Base-by-base conservation (phyloP, 2,888 invertebrate genomes). In the Choristoneura rosaceana region DNA sequence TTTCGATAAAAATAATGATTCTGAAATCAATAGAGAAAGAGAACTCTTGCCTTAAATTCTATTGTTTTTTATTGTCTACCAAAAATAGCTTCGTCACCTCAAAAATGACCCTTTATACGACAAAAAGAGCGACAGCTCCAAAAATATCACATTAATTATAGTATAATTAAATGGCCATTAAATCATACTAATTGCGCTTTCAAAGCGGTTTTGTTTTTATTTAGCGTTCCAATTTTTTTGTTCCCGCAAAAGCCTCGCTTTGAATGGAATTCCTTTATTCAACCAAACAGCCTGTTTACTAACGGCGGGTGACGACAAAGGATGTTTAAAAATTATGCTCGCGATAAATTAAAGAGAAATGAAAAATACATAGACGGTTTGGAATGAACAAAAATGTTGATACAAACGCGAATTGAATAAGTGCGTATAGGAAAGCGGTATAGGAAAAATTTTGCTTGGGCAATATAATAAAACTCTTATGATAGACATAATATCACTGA, bases 241-340 rank as follows among this genome's bases (percentile, higher is more conserved):
- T 82, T 82, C 78, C 79, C 67, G 81, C 78, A 84, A 85, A 82
- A 87, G 87, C 84, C 83, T 80, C 83, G 83, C 85, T 81, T 80
- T 87, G 86, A 90, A 92, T 90, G 91, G 91, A 91, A 93, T 93
- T 89, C 93, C 89, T 94, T 94, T 93, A 92, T 93, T 91, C 74
- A 73, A 81, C 78, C 87, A 87, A 90, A 89, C 89, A 89, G 90
- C 80, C 88, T 92, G 93, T 93, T 93, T 92, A 92, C 92, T 85
- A 88, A 90, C 89, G 89, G 84, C 87, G 83, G 84, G 82, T 77
- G 79, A 84, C 84, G 86, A 92, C 92, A 93, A 94, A 91, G 89
- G 90, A 87, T 85, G 85, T 86, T 87, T 84, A 85, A 86, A 91
- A 93, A 92, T 91, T 92, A 92, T 90, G 84, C 87, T 87, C 84